These are phyloP conservation scores for Euwallacea similis DNA, from an alignment of 1,140 invertebrate genomes.

Conservation along the genomic window DNA sequence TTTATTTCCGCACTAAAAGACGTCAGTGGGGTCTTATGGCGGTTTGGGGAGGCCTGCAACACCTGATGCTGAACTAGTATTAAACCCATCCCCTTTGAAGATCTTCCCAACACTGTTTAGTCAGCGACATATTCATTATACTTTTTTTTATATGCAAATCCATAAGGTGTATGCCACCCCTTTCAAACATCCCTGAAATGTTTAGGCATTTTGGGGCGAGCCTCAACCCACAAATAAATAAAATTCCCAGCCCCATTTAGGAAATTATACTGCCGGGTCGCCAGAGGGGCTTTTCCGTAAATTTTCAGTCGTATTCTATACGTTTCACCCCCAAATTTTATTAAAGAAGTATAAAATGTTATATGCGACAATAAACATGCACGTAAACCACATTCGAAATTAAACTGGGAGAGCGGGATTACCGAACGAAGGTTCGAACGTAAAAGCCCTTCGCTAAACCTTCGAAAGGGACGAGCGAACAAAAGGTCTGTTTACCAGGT, in stretches of 20 bases:
- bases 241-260: conserved; percentile 33
- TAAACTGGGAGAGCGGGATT: conserved; percentile 38
- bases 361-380: conserved; percentile 42
- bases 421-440: conserved; percentile 31
- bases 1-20: conserved; percentile 36
- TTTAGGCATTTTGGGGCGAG: conserved; percentile 26
- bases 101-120: background rate
- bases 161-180: background rate
- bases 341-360: conserved; percentile 41
- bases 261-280: conserved; percentile 35
- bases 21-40: conserved; percentile 17
- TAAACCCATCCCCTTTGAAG: background rate
- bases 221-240: conserved; percentile 32
- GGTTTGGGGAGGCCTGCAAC: background rate
- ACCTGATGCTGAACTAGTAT: conserved; percentile 26
- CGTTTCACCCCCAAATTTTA: conserved; percentile 35
- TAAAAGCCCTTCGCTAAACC: conserved; percentile 31
- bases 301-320: conserved; percentile 35
- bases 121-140: background rate
- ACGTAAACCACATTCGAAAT: conserved; percentile 41
- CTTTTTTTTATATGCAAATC: background rate
- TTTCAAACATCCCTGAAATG: background rate
- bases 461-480: conserved; percentile 17
- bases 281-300: conserved; percentile 32
- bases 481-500: conserved; percentile 21